Evolutionary conservation across 2,113 vertebrate species (phyloP).

Genomic region (Aldabrachelys gigantea): DNA sequence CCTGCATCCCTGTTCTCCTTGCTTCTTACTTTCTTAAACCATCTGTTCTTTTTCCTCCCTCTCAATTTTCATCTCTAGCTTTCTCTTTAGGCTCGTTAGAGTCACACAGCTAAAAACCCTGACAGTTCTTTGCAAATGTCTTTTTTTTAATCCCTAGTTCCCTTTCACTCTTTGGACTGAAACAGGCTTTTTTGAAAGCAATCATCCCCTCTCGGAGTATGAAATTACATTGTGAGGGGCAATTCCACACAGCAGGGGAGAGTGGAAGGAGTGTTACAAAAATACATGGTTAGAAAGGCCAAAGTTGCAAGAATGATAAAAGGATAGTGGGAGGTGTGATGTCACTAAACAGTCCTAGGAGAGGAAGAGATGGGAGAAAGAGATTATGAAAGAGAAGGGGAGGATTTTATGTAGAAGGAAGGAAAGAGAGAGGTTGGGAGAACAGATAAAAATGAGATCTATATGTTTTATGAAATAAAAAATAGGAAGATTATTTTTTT

Average conservation of each 20-base stretch:
- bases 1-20: background rate
- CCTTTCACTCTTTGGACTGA: background rate
- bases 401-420: background rate
- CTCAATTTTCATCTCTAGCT: background rate
- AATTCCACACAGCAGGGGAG: background rate
- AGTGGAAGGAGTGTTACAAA: slow-evolving; percentile 29
- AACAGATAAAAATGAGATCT: background rate
- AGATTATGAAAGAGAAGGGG: background rate
- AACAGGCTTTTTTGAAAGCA: slow-evolving; percentile 27
- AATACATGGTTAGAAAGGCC: slow-evolving; percentile 43
- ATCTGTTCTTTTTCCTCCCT: background rate
- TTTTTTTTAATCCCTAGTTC: background rate
- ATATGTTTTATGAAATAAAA: background rate
- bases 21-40: background rate
- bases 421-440: background rate
- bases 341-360: background rate
- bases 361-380: background rate
- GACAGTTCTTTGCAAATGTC: slow-evolving; percentile 13
- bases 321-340: background rate
- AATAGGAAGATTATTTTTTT: background rate
- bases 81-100: background rate
- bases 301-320: background rate
- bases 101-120: slow-evolving; percentile 18
- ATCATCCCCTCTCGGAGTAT: slow-evolving; percentile 31
- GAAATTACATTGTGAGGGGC: slow-evolving; percentile 36